phyloP scores from a whole-genome alignment of 2,888 invertebrate genomes.

The Tridacna crocea region DNA sequence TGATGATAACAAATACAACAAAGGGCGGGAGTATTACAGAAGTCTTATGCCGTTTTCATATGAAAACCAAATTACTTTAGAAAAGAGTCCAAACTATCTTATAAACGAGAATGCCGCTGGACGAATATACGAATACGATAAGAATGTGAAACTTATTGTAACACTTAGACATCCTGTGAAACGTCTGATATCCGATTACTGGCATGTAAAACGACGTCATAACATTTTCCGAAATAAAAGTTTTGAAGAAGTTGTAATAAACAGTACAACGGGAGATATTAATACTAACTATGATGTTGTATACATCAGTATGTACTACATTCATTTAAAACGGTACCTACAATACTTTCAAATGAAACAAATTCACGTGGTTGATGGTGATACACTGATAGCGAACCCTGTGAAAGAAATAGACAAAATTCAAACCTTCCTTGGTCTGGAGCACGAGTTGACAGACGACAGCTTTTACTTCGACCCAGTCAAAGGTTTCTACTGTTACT shows the following conservation, averaged over 20 bases:
- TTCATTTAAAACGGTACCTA: background rate
- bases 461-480: background rate
- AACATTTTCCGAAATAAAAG: background rate
- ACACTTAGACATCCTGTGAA: background rate
- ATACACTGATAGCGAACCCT: background rate
- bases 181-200: slow-evolving; percentile 6
- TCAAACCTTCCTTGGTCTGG: background rate
- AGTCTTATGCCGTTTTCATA: background rate
- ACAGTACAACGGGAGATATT: background rate
- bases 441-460: background rate
- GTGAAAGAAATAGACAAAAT: background rate
- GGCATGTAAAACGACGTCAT: background rate
- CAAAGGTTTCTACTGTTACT: background rate
- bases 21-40: background rate
- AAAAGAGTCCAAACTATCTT: background rate
- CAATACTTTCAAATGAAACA: background rate
- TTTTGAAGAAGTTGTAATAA: background rate
- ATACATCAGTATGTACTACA: background rate
- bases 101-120: background rate
- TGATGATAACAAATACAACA: background rate
- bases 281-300: background rate
- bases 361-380: slow-evolving; percentile 3
- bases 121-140: background rate
- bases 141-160: background rate
- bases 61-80: background rate